A percentile compares a stretch with the other conserved stretches of the same genome.
These are phyloP conservation scores for Drosophila fuyamai DNA, from an alignment of 1,140 invertebrate species.

Conservation along the genomic window DNA sequence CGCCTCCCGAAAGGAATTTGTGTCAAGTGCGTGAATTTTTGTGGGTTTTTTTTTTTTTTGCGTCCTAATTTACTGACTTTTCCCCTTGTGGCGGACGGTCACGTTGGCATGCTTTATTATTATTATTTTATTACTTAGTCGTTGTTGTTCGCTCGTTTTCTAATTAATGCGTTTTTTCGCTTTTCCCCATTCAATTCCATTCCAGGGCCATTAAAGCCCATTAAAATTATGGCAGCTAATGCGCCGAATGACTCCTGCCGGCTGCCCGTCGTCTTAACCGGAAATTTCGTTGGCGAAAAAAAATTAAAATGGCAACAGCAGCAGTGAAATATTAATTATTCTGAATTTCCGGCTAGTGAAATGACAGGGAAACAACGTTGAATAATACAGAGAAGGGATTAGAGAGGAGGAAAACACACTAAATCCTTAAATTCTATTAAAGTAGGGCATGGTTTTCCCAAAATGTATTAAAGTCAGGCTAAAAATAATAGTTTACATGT, in stretches of 20 bases:
- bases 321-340: constrained; percentile 66
- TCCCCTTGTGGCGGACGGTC: constrained; percentile 29
- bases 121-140: constrained; percentile 70
- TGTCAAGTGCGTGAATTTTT: constrained; percentile 76
- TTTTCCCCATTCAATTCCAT: not conserved
- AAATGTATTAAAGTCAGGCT: no score
- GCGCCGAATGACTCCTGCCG: constrained; percentile 39
- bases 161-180: constrained; percentile 67
- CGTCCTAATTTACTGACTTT: constrained; percentile 62
- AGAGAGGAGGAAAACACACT: not conserved
- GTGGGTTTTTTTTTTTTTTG: constrained; percentile 52
- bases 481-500: no score
- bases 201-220: constrained; percentile 69
- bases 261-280: constrained; percentile 52
- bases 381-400: not conserved
- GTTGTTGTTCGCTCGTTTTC: constrained; percentile 59
- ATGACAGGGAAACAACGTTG: constrained; percentile 21
- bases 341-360: constrained; percentile 53
- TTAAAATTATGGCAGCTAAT: constrained; percentile 78
- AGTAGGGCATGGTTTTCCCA: not conserved
- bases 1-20: constrained; percentile 65
- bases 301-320: constrained; percentile 18
- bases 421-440: not conserved
- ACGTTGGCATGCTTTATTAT: constrained; percentile 68
- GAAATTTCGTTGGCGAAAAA: constrained; percentile 56